A percentile compares a stretch with the other conserved stretches of the same genome.
These are phyloP conservation scores for Euphonia xanthogaster DNA, from an alignment of 2,797 vertebrate species.

Conservation along the genomic window DNA sequence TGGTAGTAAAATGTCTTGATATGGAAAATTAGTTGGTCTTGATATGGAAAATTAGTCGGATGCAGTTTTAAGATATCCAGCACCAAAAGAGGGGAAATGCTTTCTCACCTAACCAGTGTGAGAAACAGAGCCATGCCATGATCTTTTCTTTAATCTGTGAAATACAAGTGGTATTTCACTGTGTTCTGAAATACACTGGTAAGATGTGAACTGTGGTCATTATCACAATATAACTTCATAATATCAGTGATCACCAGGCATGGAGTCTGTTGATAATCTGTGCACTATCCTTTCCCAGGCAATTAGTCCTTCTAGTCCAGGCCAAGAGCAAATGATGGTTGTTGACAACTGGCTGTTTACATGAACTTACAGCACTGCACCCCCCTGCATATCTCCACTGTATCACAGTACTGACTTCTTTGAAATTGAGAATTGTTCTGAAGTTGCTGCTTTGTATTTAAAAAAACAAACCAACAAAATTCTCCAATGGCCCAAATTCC, in stretches of 20 bases:
- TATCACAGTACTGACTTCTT: not conserved
- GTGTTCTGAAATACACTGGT: not conserved
- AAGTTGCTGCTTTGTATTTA: not conserved
- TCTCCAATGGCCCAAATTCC: not conserved
- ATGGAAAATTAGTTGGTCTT: not conserved
- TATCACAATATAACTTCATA: accelerated
- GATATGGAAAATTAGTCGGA: not conserved
- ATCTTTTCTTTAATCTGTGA: not conserved
- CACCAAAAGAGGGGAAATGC: not conserved
- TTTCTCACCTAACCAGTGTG: not conserved
- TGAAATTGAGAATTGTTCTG: not conserved
- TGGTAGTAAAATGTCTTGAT: not conserved
- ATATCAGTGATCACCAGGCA: not conserved
- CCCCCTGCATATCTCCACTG: not conserved
- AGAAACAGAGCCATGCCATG: not conserved
- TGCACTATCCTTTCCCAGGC: not conserved
- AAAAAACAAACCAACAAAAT: not conserved
- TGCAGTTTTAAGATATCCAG: not conserved
- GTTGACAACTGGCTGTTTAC: not conserved
- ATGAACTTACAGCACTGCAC: not conserved
- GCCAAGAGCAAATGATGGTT: not conserved
- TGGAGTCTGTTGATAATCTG: no score
- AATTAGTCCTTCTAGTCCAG: not conserved
- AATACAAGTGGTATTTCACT: not conserved
- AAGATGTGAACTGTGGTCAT: not conserved